Evolutionary conservation across 2,113 vertebrate genomes (phyloP), one percentile per base, ranked within the genome.

Genomic region (Xenopus laevis): DNA sequence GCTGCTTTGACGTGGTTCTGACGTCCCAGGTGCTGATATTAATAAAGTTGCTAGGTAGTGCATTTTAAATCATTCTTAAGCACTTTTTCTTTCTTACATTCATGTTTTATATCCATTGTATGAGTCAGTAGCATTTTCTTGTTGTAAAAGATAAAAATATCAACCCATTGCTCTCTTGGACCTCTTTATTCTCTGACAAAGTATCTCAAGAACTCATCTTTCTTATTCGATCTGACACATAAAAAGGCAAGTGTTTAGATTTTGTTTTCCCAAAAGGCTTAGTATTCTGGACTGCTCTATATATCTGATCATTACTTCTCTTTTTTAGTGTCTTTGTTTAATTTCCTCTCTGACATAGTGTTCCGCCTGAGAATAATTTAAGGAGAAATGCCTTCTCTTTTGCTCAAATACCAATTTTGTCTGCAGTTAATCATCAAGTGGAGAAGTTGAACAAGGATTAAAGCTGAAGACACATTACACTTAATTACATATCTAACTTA

Each of bases 361-460:
- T 20, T 46, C 55, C 58, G 68, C n/a, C 15, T 58, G 30, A 70
- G 53, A 44, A 50, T 67, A 50, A 59, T 70, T 33, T 58, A 59
- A 15, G 16, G 10, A 55, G 53, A 58, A 44, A 59, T 50, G n/a
- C 27, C n/a, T 23, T 21, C 46, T 50, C 46, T 23, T 50, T 47
- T 23, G 65, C 50, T 67, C 65, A 70, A 70, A 58, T 10, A 69
- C 17, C 21, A 70, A 10, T 59, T 70, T 70, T 59, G 68, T 16
- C 30, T 70, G 53, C 30, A 59, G 44, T 70, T 70, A 13, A 58
- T 70, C 53, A 70, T 20, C 11, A 4, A 58, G 23, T 13, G 16
- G 15, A 70, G 30, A 40, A 58, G n/a, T 21, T 68, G 27, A 57
- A 68, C 16, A 13, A 23, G n/a, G 67, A 57, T 33, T 68, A 57